phyloP scores from a whole-genome alignment of 2,888 invertebrate genomes.

The Cosmia trapezina region DNA sequence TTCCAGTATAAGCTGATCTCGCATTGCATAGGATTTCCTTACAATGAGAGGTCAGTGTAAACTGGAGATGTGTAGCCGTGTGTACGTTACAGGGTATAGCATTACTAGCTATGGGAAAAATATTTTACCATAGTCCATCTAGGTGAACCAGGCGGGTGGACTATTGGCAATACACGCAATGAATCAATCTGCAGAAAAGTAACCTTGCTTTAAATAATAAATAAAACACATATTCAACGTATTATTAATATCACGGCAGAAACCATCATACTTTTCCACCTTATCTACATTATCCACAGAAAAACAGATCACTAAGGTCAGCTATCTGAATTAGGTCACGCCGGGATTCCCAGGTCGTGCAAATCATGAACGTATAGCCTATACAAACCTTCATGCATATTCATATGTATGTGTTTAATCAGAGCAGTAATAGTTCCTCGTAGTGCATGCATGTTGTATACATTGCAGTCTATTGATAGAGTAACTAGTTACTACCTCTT shows the following conservation, averaged over 20 bases:
- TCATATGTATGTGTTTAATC: slow-evolving; percentile 42
- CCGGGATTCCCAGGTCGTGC: slow-evolving; percentile 51
- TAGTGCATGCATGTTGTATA: slow-evolving; percentile 14
- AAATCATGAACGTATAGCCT: slow-evolving; percentile 34
- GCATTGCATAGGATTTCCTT: too few relatives aligned
- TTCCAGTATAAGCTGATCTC: too few relatives aligned
- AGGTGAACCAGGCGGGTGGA: too few relatives aligned
- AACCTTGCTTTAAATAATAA: neutral
- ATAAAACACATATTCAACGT: too few relatives aligned
- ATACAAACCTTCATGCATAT: slow-evolving; percentile 25
- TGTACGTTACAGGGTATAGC: too few relatives aligned
- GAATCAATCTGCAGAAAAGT: neutral
- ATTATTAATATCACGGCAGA: neutral
- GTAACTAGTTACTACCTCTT: slow-evolving; percentile 28
- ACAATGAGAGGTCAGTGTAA: too few relatives aligned
- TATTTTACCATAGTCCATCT: too few relatives aligned
- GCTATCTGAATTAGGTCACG: slow-evolving; percentile 50
- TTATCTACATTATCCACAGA: slow-evolving; percentile 6
- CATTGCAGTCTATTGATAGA: slow-evolving; percentile 39
- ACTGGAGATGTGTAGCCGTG: too few relatives aligned
- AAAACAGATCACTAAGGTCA: slow-evolving; percentile 32
- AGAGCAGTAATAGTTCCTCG: slow-evolving; percentile 26
- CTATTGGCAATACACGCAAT: too few relatives aligned
- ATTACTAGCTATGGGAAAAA: too few relatives aligned
- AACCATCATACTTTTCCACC: neutral